Evolutionary conservation across 2,797 vertebrate species (phyloP).

Genomic region (Lepidocolaptes lacrymiger): DNA sequence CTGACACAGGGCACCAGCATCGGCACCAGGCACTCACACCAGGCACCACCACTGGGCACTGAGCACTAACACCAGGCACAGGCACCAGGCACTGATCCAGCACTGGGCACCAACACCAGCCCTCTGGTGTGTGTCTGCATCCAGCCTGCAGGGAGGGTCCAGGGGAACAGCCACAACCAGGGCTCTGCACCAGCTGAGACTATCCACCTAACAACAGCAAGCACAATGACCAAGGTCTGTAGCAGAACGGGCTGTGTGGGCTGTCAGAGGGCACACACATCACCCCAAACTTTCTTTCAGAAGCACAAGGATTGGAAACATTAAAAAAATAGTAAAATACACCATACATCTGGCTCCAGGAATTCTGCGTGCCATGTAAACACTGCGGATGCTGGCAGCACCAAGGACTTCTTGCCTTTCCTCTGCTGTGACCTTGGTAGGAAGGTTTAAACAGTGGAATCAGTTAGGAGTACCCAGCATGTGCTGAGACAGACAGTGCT

Average conservation of each 20-base stretch:
- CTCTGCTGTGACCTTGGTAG: background rate
- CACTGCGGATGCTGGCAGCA: background rate
- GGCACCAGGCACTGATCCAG: accelerated
- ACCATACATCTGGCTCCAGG: accelerated
- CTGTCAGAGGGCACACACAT: background rate
- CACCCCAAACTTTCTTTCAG: background rate
- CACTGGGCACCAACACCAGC: accelerated
- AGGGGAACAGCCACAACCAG: accelerated
- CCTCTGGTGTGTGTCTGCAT: background rate
- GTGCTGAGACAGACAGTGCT: accelerated
- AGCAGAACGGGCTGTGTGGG: background rate
- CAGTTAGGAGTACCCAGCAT: background rate
- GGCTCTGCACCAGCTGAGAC: background rate
- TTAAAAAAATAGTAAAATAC: background rate
- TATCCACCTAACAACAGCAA: no score
- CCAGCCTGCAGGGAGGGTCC: background rate
- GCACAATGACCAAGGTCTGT: background rate
- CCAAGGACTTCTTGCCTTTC: background rate
- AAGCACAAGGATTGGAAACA: background rate
- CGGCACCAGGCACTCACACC: no score
- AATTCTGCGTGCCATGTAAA: background rate
- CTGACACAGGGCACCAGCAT: background rate
- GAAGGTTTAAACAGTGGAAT: background rate
- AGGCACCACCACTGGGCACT: background rate
- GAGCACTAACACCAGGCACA: no score